Evolutionary conservation across 2,888 invertebrate species (phyloP), one percentile per base, ranked within the genome.

Genomic region (Dryadula phaetusa): DNA sequence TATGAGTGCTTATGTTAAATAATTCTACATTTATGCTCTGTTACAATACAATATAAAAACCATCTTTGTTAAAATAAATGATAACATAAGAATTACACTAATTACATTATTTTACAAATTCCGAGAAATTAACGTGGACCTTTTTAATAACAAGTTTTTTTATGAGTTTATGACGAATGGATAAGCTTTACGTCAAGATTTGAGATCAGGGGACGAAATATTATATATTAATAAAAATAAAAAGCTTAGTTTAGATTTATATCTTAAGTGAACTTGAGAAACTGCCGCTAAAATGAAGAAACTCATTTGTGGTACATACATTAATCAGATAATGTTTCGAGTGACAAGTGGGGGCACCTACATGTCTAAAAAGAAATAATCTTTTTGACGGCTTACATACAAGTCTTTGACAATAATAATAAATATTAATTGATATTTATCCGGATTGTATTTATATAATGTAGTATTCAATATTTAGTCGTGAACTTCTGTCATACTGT

Each of bases 231-330:
- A 64, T 56, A 70, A 54, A 64, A 66, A 46, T 54, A 66, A 66
- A 67, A 67, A 18, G 46, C 49, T 56, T 77, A 75, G 75, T 70
- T 73, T 71, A 76, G 85, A 86, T 85, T 81, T 70, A 75, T 71
- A 85, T 85, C 84, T 82, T 75, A 78, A 82, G 79, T 81, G 79
- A 81, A 82, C 81, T 79, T 80, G 78, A 82, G 82, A 84, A 83
- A 86, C 77, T 82, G 78, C 79, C 75, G 76, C 77, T 77, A 79
- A 77, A 79, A 84, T 83, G 83, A 75, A 76, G 76, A 46, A 56
- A 66, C 66, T 68, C 49, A 70, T 68, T 70, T 64, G 60, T 62
- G 70, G 67, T 65, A 67, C 64, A 44, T 14, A 47, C 53, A 64
- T 60, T 75, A 73, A 74, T 75, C 77, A 77, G 86, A 86, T 86